Percentiles rank a stretch among this genome's conserved stretches.
phyloP scores from a whole-genome alignment of 2,113 vertebrate genomes.

The Hemicordylus capensis region DNA sequence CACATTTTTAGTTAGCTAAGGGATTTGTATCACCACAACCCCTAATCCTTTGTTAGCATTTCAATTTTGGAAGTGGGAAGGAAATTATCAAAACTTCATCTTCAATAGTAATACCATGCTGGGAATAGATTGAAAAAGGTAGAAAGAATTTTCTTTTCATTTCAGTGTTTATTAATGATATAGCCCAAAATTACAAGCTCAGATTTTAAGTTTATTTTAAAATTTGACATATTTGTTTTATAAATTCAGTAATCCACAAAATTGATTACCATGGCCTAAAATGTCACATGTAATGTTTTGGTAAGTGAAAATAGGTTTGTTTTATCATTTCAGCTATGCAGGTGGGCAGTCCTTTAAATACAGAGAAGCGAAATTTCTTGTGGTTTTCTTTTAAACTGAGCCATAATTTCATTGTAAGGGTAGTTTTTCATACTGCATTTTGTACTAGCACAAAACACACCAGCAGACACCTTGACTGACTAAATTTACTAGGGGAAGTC shows the following conservation, averaged over 20 bases:
- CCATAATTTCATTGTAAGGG: background rate
- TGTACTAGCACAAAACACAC: background rate
- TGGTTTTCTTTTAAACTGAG: background rate
- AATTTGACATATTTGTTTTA: background rate
- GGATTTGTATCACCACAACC: background rate
- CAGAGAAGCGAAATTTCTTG: background rate
- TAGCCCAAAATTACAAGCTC: background rate
- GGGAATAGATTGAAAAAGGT: background rate
- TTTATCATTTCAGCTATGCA: background rate
- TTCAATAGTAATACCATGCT: too few relatives aligned
- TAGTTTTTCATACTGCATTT: background rate
- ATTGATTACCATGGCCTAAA: background rate
- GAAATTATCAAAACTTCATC: background rate
- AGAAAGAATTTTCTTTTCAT: background rate
- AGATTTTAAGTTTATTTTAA: background rate
- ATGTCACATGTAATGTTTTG: background rate
- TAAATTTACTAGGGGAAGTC: too few relatives aligned
- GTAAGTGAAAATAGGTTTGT: background rate
- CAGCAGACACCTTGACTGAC: too few relatives aligned
- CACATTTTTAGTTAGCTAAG: background rate
- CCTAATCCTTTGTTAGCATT: background rate
- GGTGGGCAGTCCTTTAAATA: background rate
- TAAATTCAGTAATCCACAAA: background rate
- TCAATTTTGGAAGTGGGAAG: background rate
- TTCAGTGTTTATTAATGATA: background rate